These are phyloP conservation scores for Nyctereutes procyonoides DNA, from an alignment of 2,113 vertebrate species.

Conservation along the genomic window DNA sequence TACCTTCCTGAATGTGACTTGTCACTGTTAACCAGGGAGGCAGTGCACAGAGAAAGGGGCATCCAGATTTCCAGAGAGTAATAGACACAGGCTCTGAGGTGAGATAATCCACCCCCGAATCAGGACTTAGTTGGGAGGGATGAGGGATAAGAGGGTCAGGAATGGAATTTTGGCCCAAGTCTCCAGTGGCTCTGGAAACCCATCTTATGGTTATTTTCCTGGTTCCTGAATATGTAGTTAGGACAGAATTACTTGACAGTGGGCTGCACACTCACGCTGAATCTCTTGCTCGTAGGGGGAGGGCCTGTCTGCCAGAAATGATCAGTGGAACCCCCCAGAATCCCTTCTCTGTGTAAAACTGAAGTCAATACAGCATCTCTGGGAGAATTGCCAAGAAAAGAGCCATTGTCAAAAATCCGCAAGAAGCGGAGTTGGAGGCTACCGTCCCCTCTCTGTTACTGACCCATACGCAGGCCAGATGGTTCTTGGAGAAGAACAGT, in stretches of 20 bases:
- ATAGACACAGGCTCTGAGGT: neutral
- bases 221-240: neutral
- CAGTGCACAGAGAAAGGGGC: neutral
- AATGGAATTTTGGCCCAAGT: neutral
- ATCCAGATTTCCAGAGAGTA: neutral
- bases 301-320: neutral
- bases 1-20: neutral
- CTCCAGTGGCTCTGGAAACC: neutral
- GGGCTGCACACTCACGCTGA: too few relatives aligned
- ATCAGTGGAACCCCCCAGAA: neutral
- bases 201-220: neutral
- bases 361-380: rapidly evolving
- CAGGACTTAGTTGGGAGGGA: neutral
- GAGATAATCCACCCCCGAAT: neutral
- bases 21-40: neutral
- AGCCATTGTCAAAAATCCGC: neutral
- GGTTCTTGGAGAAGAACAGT: neutral
- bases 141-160: neutral
- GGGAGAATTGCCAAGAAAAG: neutral
- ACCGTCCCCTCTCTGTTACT: neutral
- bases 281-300: neutral
- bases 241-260: neutral
- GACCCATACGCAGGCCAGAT: neutral
- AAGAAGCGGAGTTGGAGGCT: too few relatives aligned
- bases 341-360: neutral